A percentile compares a stretch with the other conserved stretches of the same genome.
phyloP scores from a whole-genome alignment of 2,797 vertebrate genomes.

The Paedocypris micromegethes region DNA sequence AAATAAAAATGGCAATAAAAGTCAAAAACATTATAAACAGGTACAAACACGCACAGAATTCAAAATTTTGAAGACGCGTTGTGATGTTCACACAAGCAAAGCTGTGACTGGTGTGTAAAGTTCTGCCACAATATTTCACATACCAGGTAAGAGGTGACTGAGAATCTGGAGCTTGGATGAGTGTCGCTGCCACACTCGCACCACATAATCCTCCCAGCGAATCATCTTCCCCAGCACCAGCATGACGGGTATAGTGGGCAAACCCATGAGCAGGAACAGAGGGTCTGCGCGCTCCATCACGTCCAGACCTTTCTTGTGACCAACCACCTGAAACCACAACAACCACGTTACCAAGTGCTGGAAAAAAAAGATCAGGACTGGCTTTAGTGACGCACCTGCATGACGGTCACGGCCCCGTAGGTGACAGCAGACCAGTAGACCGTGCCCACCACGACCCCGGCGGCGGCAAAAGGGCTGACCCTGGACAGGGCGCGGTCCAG shows the following conservation, averaged over 20 bases:
- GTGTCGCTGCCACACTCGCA: slow-evolving; percentile 69
- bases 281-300: slow-evolving; percentile 74
- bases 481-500: slow-evolving; percentile 65
- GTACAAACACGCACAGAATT: too few relatives aligned
- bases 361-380: background rate
- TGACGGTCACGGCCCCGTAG: slow-evolving; percentile 74
- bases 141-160: slow-evolving; percentile 49
- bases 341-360: too few relatives aligned
- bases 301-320: slow-evolving; percentile 72
- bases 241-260: slow-evolving; percentile 72
- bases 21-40: too few relatives aligned
- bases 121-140: background rate
- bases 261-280: slow-evolving; percentile 70
- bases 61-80: too few relatives aligned
- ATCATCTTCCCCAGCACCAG: slow-evolving; percentile 74
- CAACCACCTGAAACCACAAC: slow-evolving; percentile 63
- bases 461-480: slow-evolving; percentile 68
- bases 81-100: too few relatives aligned
- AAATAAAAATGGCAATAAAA: too few relatives aligned
- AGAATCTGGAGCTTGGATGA: slow-evolving; percentile 53
- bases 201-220: slow-evolving; percentile 73
- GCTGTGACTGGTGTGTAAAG: too few relatives aligned
- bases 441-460: slow-evolving; percentile 68
- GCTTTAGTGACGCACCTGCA: slow-evolving; percentile 63
- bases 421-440: slow-evolving; percentile 76